Conservation (phyloP, 2,797 vertebrate genomes). For the Hapalemur alaotrensis region DNA sequence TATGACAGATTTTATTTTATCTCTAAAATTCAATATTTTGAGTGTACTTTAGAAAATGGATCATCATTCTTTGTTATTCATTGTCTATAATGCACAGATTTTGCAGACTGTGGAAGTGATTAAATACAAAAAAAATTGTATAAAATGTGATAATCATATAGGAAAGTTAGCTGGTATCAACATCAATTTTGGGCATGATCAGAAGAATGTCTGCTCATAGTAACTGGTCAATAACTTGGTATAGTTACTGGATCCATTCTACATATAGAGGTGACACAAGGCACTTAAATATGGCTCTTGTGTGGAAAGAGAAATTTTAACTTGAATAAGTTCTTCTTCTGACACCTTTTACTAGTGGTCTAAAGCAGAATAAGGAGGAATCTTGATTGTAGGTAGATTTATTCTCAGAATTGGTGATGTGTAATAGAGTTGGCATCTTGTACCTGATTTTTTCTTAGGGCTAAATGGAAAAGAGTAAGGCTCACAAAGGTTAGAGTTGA, state of each 20-base stretch:
- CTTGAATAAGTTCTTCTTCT: slow-evolving; percentile 35
- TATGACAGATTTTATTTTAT: slow-evolving; percentile 50
- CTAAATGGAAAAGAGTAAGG: not conserved
- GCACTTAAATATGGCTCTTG: not conserved
- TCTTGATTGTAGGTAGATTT: slow-evolving; percentile 15
- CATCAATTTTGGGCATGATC: not conserved
- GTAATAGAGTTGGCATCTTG: slow-evolving; percentile 11
- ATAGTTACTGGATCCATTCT: not conserved
- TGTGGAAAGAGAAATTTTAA: not conserved
- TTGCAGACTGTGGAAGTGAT: not conserved
- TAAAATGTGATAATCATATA: slow-evolving; percentile 5
- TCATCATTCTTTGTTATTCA: slow-evolving; percentile 13
- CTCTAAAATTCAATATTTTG: slow-evolving; percentile 57
- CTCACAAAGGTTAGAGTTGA: not conserved
- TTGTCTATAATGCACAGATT: not conserved
- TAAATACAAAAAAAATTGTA: slow-evolving; percentile 40
- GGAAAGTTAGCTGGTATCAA: not conserved
- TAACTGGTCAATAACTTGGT: not conserved
- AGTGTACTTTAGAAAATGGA: slow-evolving; percentile 34
- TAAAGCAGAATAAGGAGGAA: slow-evolving; percentile 27
- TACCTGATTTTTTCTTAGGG: slow-evolving; percentile 1
- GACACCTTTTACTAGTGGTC: not conserved
- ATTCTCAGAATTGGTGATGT: slow-evolving; percentile 38
- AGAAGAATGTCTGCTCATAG: not conserved
- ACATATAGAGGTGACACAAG: not conserved